A percentile compares a stretch with the other conserved stretches of the same genome.
Conservation (phyloP, 2,113 vertebrate genomes). For the Datnioides undecimradiatus region DNA sequence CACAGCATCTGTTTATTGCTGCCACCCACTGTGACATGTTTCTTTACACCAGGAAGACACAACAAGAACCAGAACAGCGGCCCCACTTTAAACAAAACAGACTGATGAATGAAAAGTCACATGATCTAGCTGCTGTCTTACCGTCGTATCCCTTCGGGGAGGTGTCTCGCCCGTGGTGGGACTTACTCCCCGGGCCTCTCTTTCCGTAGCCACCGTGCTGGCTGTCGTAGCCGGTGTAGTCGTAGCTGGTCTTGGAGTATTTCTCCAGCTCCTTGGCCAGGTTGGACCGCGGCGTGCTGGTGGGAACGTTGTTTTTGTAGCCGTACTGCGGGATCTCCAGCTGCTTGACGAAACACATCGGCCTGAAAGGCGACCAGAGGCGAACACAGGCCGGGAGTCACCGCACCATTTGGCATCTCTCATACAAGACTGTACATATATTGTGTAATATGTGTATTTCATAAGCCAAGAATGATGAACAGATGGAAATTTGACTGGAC, state of each 20-base stretch:
- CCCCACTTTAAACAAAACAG: not conserved
- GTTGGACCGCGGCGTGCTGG: conserved; percentile 97
- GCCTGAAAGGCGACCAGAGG: conserved; percentile 85
- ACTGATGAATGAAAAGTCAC: not conserved
- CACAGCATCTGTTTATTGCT: not conserved
- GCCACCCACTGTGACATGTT: conserved; percentile 19
- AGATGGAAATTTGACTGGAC: not conserved
- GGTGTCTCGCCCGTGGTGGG: conserved; percentile 91
- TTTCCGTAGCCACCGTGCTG: conserved; percentile 92
- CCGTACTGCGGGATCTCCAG: conserved; percentile 99
- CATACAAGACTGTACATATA: not conserved
- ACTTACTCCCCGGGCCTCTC: conserved; percentile 90
- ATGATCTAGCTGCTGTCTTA: conserved; percentile 63
- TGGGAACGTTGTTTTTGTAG: conserved; percentile 97
- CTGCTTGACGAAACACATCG: conserved; percentile 99
- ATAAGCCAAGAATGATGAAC: not conserved
- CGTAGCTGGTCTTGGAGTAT: conserved; percentile 98
- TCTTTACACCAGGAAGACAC: not conserved
- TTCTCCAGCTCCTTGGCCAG: conserved; percentile 99
- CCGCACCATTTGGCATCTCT: conserved; percentile 31
- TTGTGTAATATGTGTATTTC: not conserved
- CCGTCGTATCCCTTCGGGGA: conserved; percentile 97
- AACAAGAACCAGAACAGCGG: not conserved
- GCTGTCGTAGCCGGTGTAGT: conserved; percentile 90
- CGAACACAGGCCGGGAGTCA: conserved; percentile 37